A percentile compares a stretch with the other conserved stretches of the same genome.
Evolutionary conservation across 2,113 vertebrate genomes (phyloP).

Genomic region (Charina bottae): DNA sequence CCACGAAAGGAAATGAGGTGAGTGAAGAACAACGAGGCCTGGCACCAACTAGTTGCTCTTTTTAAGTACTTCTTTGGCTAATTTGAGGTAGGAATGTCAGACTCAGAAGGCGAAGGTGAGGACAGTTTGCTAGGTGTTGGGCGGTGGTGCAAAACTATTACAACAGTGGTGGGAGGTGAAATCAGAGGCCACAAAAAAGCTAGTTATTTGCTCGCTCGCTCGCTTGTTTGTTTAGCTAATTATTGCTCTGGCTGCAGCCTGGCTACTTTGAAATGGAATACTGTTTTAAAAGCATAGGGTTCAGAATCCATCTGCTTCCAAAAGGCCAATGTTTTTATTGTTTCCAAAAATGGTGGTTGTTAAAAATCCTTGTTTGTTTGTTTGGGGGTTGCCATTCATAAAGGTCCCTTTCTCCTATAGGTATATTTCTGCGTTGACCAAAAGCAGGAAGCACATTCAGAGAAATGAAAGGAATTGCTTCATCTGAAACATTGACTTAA

Average conservation of each 20-base stretch:
- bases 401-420: not conserved
- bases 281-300: not conserved
- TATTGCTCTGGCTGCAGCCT: not conserved
- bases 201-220: not conserved
- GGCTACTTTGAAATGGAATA: not conserved
- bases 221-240: not conserved
- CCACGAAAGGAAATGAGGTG: not conserved
- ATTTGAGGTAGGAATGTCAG: not conserved
- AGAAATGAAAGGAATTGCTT: constrained; percentile 25
- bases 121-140: not conserved
- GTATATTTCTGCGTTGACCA: not conserved
- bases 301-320: not conserved
- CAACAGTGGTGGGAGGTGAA: not conserved
- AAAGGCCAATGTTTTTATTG: not conserved
- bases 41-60: not conserved
- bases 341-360: not conserved
- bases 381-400: not conserved
- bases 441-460: not conserved
- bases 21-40: not conserved
- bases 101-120: not conserved
- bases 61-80: not conserved
- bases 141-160: not conserved
- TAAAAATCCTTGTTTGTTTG: not conserved
- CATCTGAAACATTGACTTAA: constrained; percentile 2
- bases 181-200: not conserved